Base-by-base conservation (phyloP, 2,113 vertebrate species). In the Anser cygnoides region DNA sequence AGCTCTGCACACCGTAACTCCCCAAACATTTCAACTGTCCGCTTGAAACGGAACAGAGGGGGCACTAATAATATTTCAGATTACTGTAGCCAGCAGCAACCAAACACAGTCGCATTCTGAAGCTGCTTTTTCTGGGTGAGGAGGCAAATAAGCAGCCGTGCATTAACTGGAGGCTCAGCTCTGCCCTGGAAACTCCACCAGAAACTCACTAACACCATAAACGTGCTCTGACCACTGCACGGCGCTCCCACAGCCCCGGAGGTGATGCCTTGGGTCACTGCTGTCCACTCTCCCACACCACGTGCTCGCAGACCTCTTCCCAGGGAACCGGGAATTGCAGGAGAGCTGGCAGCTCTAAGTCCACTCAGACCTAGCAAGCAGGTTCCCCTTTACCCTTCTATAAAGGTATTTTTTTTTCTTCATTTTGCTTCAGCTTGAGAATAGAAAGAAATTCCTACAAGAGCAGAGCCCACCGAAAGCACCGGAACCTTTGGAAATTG, bases 351-450 rank as follows among this genome's bases (percentile, higher is more conserved):
- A 5, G 65, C 16, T 13, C 43, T 7, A 52, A 79, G 20, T 28
- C 67, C 75, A 31, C 20, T 3, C 62, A 76, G 74, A 90, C 44
- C 15, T 5, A 90, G 43, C 39, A 57, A 90, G 44, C 58, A 76
- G 54, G 8, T 54, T 10, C 11, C 3, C 13, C 7, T 1, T 16
- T 2, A 9, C 15, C 49, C 58, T 19, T 11, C 1, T 2, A 21
- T 20, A 57, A 44, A 70, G 50, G 44, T 37, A 3, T 3, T 65
- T 62, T 58, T 62, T 58, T 71, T 28, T 19, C 33, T 78, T 87
- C 59, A 20, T 83, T 77, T 80, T 71, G 72, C 21, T 74, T 70
- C 11, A 54, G n/a, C 13, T 76, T 15, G 3, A 16, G 31, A 35
- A 71, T 81, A 78, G 50, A 63, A 89, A 89, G 59, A 26, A 12